Evolutionary conservation across 2,888 invertebrate genomes (phyloP).

Genomic region (Phrixothrix hirtus): DNA sequence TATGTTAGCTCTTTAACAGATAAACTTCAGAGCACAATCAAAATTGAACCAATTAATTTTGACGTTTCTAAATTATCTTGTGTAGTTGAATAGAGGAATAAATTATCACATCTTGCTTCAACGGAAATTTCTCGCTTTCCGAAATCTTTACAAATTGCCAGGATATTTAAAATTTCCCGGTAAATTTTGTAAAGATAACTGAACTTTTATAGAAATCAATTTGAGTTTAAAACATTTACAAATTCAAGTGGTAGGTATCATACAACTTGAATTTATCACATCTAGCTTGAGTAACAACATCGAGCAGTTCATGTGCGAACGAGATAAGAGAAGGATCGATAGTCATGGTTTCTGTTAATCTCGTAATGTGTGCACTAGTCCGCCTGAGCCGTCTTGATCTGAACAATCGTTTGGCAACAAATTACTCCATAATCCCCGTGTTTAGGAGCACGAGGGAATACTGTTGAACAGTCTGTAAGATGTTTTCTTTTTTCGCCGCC

Average conservation of each 20-base stretch:
- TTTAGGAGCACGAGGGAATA: slow-evolving; percentile 23
- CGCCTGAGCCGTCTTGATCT: slow-evolving; percentile 38
- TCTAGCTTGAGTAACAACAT: slow-evolving; percentile 35
- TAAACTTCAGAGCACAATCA: too few relatives aligned
- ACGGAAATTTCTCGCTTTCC: too few relatives aligned
- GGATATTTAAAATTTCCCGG: too few relatives aligned
- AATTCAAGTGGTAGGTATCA: too few relatives aligned
- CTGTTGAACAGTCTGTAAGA: slow-evolving; percentile 10
- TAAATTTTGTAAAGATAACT: too few relatives aligned
- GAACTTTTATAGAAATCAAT: too few relatives aligned
- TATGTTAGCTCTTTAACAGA: too few relatives aligned
- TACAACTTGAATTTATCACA: slow-evolving; percentile 17
- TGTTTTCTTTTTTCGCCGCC: slow-evolving; percentile 4
- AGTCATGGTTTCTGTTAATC: slow-evolving; percentile 46
- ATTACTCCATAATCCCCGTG: slow-evolving; percentile 40
- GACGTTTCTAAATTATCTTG: too few relatives aligned
- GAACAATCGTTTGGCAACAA: slow-evolving; percentile 44
- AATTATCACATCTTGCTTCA: too few relatives aligned
- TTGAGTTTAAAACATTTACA: too few relatives aligned
- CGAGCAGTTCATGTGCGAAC: slow-evolving; percentile 52
- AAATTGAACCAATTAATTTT: too few relatives aligned
- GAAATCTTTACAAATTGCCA: too few relatives aligned
- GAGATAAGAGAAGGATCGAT: slow-evolving; percentile 51
- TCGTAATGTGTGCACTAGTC: slow-evolving; percentile 42
- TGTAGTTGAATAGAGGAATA: neutral